phyloP scores from a whole-genome alignment of 2,888 invertebrate genomes.

The Imbricaverruca yamaguchii region DNA sequence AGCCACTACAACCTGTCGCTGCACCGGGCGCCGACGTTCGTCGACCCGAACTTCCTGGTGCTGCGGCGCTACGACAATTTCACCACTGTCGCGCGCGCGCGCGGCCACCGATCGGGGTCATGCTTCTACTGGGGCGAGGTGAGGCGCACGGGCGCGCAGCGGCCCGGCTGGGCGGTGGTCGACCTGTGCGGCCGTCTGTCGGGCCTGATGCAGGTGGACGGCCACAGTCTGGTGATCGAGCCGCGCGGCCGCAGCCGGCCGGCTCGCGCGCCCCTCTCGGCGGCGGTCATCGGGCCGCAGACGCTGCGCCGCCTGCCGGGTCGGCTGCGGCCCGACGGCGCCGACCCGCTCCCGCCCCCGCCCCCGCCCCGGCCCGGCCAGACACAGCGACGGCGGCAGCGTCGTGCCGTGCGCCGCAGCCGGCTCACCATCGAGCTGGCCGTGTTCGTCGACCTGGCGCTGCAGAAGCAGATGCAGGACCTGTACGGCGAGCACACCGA shows the following conservation, averaged over 20 bases:
- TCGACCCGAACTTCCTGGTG: background rate
- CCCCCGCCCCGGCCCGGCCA: too few relatives aligned
- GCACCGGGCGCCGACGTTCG: background rate
- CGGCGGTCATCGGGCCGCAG: background rate
- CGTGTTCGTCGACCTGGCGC: constrained; percentile 71
- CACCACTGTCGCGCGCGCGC: background rate
- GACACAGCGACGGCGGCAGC: background rate
- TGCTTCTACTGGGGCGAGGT: background rate
- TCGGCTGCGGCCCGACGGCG: background rate
- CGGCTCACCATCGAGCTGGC: constrained; percentile 53
- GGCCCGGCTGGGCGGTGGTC: background rate
- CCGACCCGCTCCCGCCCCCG: too few relatives aligned
- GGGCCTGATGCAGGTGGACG: background rate
- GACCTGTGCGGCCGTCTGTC: background rate
- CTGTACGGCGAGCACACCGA: constrained; percentile 43
- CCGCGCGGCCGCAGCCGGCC: background rate
- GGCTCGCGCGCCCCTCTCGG: background rate
- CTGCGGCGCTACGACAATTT: background rate
- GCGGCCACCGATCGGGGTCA: background rate
- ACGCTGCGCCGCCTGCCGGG: background rate
- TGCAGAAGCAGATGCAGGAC: constrained; percentile 62
- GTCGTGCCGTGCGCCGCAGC: background rate
- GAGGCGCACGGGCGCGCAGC: background rate
- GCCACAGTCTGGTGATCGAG: background rate
- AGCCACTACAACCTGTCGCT: constrained; percentile 4